These are phyloP conservation scores for Lepetodrilus schrolli DNA, from an alignment of 2,888 invertebrate species.

Conservation along the genomic window DNA sequence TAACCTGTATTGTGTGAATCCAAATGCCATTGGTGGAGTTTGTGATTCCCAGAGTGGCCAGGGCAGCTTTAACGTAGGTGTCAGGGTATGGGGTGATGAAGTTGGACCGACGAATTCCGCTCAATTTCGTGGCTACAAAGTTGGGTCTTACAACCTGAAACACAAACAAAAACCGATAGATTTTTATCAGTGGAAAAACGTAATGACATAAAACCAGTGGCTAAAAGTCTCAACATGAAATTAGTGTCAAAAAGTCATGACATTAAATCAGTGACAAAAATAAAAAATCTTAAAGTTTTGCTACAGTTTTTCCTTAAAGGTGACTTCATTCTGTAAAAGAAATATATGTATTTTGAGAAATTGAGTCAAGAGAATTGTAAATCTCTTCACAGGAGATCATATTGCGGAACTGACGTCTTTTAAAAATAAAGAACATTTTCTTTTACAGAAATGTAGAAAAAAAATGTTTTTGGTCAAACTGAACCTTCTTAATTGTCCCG, in stretches of 20 bases:
- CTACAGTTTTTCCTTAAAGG: no score
- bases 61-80: slow-evolving; percentile 66
- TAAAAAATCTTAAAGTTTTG: no score
- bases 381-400: no score
- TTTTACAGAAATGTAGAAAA: no score
- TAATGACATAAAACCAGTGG: not conserved
- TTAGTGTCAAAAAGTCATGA: not conserved
- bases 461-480: no score
- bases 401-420: no score
- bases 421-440: no score
- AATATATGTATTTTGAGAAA: no score
- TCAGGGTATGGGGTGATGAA: slow-evolving; percentile 69
- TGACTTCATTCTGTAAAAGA: no score
- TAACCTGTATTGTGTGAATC: slow-evolving; percentile 71
- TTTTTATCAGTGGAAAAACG: not conserved
- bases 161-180: slow-evolving; percentile 76
- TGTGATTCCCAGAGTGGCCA: slow-evolving; percentile 69
- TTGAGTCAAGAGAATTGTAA: no score
- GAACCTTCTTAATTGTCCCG: no score
- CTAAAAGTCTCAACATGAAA: not conserved
- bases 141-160: slow-evolving; percentile 90
- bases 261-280: no score
- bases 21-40: slow-evolving; percentile 70
- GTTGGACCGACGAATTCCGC: slow-evolving; percentile 61
- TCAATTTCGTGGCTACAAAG: slow-evolving; percentile 88